Conservation (phyloP, 2,888 invertebrate genomes). For the Plebejus argus region DNA sequence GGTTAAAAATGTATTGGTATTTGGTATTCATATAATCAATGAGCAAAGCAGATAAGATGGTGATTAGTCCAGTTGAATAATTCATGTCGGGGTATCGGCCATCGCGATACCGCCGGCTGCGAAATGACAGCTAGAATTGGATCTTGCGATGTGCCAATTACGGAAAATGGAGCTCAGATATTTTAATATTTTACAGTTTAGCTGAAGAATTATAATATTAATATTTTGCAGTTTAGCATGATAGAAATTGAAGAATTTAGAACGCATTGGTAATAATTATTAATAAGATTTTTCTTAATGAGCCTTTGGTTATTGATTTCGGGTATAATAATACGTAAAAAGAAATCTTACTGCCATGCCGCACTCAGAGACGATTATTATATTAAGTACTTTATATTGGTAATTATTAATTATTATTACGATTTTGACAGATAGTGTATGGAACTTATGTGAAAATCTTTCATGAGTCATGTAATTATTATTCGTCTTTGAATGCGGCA, state of each 20-base stretch:
- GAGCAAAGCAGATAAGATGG: constrained; percentile 9
- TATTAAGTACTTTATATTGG: too few relatives aligned
- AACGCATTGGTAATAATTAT: neutral
- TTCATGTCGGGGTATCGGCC: neutral
- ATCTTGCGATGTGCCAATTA: neutral
- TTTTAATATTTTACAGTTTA: neutral
- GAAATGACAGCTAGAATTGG: neutral
- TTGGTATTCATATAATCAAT: neutral
- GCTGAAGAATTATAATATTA: too few relatives aligned
- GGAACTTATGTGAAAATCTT: too few relatives aligned
- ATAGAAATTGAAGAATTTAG: neutral
- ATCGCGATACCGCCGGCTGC: neutral
- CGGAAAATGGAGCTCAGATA: neutral
- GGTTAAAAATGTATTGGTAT: neutral
- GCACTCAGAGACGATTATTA: too few relatives aligned
- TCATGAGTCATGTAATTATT: too few relatives aligned
- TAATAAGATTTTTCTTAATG: neutral
- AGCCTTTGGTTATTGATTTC: neutral
- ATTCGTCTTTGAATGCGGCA: too few relatives aligned
- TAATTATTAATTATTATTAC: too few relatives aligned
- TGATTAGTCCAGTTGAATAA: constrained; percentile 11
- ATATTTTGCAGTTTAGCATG: neutral
- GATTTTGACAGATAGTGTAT: too few relatives aligned
- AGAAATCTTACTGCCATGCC: too few relatives aligned
- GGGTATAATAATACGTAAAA: too few relatives aligned